These are phyloP conservation scores for Meles meles DNA, from an alignment of 2,113 vertebrate genomes.

Conservation along the genomic window DNA sequence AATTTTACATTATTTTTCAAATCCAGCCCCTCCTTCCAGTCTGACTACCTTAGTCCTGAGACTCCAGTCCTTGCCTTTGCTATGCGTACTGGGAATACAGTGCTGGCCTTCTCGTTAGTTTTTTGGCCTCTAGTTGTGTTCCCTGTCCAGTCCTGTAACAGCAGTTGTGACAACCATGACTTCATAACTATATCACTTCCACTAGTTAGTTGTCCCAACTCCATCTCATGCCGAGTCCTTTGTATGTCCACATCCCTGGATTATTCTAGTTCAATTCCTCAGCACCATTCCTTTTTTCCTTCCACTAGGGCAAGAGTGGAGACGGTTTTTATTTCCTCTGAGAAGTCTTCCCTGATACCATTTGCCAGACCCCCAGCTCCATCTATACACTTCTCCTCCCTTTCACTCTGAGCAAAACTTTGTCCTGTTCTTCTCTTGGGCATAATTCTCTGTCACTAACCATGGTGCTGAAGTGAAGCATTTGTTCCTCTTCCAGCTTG, in stretches of 20 bases:
- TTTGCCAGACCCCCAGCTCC: not conserved
- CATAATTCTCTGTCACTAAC: not conserved
- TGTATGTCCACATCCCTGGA: not conserved
- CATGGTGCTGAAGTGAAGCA: not conserved
- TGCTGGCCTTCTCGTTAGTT: not conserved
- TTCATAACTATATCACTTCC: not conserved
- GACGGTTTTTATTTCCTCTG: not conserved
- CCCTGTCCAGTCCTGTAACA: not conserved
- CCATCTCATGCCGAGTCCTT: not conserved
- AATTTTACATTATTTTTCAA: not conserved
- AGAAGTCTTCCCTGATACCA: not conserved
- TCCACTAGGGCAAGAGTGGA: not conserved
- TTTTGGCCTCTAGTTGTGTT: not conserved
- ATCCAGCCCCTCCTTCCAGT: not conserved
- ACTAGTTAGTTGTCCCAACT: not conserved
- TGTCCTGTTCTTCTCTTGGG: not conserved
- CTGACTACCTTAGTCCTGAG: not conserved
- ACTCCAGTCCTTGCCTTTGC: not conserved
- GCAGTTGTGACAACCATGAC: accelerated
- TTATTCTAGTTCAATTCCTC: not conserved
- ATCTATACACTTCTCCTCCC: not conserved
- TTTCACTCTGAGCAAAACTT: not conserved
- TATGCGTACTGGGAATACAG: not conserved
- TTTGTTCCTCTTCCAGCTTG: no score
- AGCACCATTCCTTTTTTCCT: not conserved